phyloP scores from a whole-genome alignment of 2,113 vertebrate species.

The Toxotes chatareus region DNA sequence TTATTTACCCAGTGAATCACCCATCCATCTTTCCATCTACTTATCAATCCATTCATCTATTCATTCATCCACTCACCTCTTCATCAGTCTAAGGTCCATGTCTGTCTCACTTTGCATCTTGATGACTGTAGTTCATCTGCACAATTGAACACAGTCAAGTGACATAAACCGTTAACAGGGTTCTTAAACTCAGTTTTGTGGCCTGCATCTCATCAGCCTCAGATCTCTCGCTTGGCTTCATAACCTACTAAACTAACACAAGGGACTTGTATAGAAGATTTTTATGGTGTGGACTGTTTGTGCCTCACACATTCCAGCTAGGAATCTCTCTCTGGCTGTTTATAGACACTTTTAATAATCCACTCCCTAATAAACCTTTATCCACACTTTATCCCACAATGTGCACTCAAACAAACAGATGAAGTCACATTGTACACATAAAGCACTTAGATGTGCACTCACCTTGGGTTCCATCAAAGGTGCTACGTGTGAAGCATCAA shows the following conservation, averaged over 20 bases:
- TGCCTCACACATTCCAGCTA: conserved; percentile 21
- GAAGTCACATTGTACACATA: neutral
- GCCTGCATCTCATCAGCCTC: conserved; percentile 22
- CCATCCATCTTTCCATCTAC: conserved; percentile 30
- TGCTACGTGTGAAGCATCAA: too few species aligned
- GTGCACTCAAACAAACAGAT: conserved; percentile 19
- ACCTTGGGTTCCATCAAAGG: neutral
- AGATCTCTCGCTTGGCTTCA: conserved; percentile 39
- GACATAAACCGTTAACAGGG: conserved; percentile 28
- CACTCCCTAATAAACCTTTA: conserved; percentile 23
- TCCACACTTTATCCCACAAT: conserved; percentile 7
- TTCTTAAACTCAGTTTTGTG: conserved; percentile 32
- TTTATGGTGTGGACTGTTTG: conserved; percentile 29
- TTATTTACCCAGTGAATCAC: conserved; percentile 54
- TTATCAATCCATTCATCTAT: neutral
- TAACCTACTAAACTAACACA: conserved; percentile 55
- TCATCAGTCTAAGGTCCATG: conserved; percentile 15
- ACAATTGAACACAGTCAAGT: conserved; percentile 23
- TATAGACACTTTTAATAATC: conserved; percentile 35
- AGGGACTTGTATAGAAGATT: conserved; percentile 31
- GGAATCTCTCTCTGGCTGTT: conserved; percentile 17
- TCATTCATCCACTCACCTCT: neutral
- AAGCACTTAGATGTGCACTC: conserved; percentile 6
- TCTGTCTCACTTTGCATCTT: conserved; percentile 28
- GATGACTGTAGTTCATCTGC: conserved; percentile 25